Evolutionary conservation across 2,888 invertebrate genomes (phyloP), one percentile per base, ranked within the genome.

Genomic region (Charanyca ferruginea): DNA sequence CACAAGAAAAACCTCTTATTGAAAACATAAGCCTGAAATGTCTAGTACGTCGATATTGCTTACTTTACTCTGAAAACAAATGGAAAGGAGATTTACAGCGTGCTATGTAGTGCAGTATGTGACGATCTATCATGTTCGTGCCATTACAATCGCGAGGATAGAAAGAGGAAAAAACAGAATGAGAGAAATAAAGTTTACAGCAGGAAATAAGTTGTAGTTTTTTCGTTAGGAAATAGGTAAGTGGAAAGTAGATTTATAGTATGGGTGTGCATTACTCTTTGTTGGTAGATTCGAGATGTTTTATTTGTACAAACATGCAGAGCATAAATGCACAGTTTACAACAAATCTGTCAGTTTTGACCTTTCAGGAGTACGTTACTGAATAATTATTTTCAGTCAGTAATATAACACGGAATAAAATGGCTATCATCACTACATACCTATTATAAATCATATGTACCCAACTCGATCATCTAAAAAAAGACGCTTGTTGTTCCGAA

Each of bases 51-150:
- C 70, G 54, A 70, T 54, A 51, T 51, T 59, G 35, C 58, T 69
- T 57, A 63, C 58, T 54, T 38, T 48, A 20, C 42, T 28, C n/a
- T 18, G 8, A 44, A 54, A 64, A 59, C 58, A 64, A 75, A 58
- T 47, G 35, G 28, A 42, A 54, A 63, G 42, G 53, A 51, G 53
- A 73, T 69, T 75, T 59, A 51, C 51, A 62, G 57, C 18, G 47
- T 48, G 54, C 28, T 8, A 23, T 57, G 44, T 42, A 49, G 28
- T 58, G 44, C 42, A 23, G 44, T 68, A 42, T 38, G 44, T 38
- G 61, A 22, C 54, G 16, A 73, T 69, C 53, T 54, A 69, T 73
- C 76, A 75, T 75, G 63, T 51, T 75, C 45, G 35, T 63, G 53
- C 70, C 58, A 45, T 48, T 74, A 57, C 23, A 20, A 51, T 60